These are phyloP conservation scores for Palythoa caribaeorum DNA, from an alignment of 92 coral and sea anemone species.

Conservation along the genomic window DNA sequence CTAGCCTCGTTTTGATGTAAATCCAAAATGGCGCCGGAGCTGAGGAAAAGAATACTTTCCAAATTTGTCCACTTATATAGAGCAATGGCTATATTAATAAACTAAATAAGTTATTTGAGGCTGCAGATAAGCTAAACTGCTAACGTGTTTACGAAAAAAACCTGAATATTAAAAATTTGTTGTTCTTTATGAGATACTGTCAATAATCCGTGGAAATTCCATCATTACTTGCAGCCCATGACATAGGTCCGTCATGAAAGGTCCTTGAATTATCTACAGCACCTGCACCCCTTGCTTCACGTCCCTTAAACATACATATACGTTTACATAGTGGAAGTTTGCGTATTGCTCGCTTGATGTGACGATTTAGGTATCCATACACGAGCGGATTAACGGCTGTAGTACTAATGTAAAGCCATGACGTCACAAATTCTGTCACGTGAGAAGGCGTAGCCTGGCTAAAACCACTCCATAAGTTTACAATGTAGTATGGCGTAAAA, in stretches of 20 bases:
- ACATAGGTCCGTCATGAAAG: conserved; percentile 21
- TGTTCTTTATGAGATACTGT: not conserved
- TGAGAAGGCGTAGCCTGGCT: conserved; percentile 65
- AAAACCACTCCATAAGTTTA: conserved; percentile 70
- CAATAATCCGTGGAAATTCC: conserved; percentile 11
- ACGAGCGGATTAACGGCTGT: conserved; percentile 87
- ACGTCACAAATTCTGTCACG: conserved; percentile 77
- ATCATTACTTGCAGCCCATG: conserved; percentile 34
- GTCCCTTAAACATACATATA: conserved; percentile 46
- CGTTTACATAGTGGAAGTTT: conserved; percentile 65
- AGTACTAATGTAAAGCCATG: conserved; percentile 77
- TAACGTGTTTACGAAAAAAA: no score
- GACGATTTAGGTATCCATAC: conserved; percentile 91
- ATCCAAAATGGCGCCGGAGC: no score
- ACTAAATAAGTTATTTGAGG: no score
- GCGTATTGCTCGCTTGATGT: conserved; percentile 75
- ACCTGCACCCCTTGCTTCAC: conserved; percentile 27
- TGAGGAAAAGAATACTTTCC: no score
- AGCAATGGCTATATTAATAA: no score
- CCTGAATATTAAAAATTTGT: not conserved
- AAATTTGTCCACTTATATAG: no score
- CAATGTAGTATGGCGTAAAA: conserved; percentile 77
- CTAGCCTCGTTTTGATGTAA: no score
- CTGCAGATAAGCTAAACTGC: no score
- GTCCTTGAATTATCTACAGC: conserved; percentile 28